Evolutionary conservation across 1,140 invertebrate genomes (phyloP), one percentile per base, ranked within the genome.

Genomic region (Myzus persicae): DNA sequence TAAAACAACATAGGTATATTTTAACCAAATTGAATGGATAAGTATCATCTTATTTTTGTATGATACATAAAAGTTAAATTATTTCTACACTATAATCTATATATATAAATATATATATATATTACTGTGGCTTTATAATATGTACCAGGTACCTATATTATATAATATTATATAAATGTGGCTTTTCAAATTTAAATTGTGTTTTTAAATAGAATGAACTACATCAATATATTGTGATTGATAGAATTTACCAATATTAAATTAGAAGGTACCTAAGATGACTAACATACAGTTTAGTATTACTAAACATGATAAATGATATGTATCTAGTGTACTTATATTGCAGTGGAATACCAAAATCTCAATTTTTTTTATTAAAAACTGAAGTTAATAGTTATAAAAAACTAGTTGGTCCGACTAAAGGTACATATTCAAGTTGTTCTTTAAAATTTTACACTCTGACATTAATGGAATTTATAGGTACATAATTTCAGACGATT

Each of bases 1-100:
- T 44, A 87, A 76, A n/a, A 87, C 9, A 87, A 87, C 84, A 84
- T 84, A 87, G 84, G 84, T 87, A 87, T 87, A 38, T 87, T 87
- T 87, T 87, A 87, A 87, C 84, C 42, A 42, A 87, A 87, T 46
- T 46, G n/a, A 87, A 87, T 7, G 36, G n/a, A 76, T 42, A 24
- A 42, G 24, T 26, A 42, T 42, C n/a, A 76, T 76, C 1, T 18
- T 76, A 76, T 6, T n/a, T 20, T 51, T n/a, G 59, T n/a, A 76
- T 76, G 14, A 76, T n/a, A n/a, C 11, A 76, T 76, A 1, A 67
- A 67, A 67, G 11, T 67, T 67, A 67, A 67, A 67, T 67, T 67
- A 67, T 67, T 67, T 67, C 26, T 59, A 31, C 26, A 59, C 2
- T 59, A 31, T 59, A 59, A n/a, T n/a, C n/a, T 31, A 59, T 31